These are phyloP conservation scores for Paracanthobrama guichenoti DNA, from an alignment of 2,113 vertebrate genomes.

Conservation along the genomic window DNA sequence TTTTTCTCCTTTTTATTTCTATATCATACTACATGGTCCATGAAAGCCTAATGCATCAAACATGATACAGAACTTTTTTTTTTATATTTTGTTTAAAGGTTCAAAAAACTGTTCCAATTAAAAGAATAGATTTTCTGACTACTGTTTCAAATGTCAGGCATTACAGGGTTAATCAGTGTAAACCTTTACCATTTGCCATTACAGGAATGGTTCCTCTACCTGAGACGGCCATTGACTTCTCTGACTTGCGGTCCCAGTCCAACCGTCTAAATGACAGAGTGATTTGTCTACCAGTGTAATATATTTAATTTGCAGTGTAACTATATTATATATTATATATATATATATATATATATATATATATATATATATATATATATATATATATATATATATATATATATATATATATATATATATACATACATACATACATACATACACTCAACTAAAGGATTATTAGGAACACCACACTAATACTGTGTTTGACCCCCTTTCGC, in stretches of 20 bases:
- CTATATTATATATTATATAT: not conserved
- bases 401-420: too few relatives aligned
- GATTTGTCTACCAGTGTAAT: not conserved
- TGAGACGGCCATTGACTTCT: constrained; percentile 80
- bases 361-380: too few relatives aligned
- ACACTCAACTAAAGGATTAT: too few relatives aligned
- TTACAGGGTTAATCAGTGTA: not conserved
- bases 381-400: too few relatives aligned
- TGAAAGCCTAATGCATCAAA: not conserved
- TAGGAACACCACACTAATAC: too few relatives aligned
- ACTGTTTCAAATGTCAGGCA: not conserved
- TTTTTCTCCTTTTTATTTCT: not conserved
- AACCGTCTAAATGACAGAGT: constrained; percentile 83
- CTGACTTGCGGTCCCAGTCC: constrained; percentile 86
- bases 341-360: too few relatives aligned
- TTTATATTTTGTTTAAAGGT: not conserved
- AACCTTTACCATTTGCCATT: not conserved
- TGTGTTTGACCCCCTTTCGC: too few relatives aligned
- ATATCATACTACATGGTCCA: not conserved
- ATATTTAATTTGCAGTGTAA: not conserved
- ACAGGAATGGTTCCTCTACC: constrained; percentile 81
- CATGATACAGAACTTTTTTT: not conserved
- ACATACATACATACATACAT: too few relatives aligned
- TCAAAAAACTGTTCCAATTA: not conserved
- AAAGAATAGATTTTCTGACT: not conserved